Percentiles rank a stretch among this genome's conserved stretches.
phyloP scores from a whole-genome alignment of 2,888 invertebrate species.

The Lasioglossum vierecki region DNA sequence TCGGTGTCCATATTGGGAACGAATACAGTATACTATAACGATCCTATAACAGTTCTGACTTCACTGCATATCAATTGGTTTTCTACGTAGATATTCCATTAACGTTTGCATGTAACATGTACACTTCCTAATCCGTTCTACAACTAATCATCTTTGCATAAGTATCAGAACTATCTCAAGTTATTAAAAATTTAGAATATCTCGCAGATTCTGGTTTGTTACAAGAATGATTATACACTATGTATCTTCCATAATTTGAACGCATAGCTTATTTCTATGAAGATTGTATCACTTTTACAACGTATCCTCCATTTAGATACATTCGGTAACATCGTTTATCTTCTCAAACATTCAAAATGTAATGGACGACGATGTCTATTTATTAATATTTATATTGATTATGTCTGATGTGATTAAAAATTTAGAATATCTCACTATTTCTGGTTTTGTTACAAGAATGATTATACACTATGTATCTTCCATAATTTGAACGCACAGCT shows the following conservation, averaged over 20 bases:
- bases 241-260: background rate
- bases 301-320: no score
- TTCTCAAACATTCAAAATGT: no score
- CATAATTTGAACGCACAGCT: no score
- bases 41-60: background rate
- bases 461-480: background rate
- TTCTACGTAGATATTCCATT: background rate
- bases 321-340: no score
- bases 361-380: background rate
- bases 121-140: background rate
- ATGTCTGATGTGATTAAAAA: background rate
- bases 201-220: background rate
- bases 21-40: background rate
- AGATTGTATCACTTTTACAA: no score
- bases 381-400: background rate
- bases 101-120: background rate
- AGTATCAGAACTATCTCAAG: background rate
- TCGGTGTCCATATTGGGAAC: constrained; percentile 1
- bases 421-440: background rate
- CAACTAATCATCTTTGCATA: background rate
- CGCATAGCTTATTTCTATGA: no score
- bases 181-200: background rate
- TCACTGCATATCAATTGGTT: background rate
- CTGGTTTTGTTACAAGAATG: no score
- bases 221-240: background rate